Conservation (phyloP, 2,797 vertebrate genomes). For the Thamnophis elegans region DNA sequence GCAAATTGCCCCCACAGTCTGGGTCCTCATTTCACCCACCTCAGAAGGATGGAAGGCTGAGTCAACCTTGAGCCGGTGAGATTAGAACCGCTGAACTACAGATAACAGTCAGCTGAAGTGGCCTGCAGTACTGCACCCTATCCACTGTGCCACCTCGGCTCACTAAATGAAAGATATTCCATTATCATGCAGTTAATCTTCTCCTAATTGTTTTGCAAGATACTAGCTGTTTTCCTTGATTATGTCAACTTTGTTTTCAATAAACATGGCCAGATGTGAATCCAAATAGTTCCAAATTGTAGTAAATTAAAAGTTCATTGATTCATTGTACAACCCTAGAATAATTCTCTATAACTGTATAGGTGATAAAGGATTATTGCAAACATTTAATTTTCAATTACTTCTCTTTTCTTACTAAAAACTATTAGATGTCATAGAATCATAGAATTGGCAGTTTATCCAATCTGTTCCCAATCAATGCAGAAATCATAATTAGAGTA, state of each 20-base stretch:
- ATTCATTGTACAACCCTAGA: background rate
- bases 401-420: background rate
- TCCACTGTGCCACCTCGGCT: no score
- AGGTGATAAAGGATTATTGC: conserved; percentile 19
- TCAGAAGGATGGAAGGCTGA: no score
- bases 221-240: conserved; percentile 28
- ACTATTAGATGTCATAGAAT: background rate
- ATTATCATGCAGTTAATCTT: conserved; percentile 52
- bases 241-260: conserved; percentile 43
- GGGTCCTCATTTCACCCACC: no score
- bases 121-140: no score
- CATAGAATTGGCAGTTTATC: background rate
- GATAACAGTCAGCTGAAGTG: no score
- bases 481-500: background rate
- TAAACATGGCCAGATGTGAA: conserved; percentile 48
- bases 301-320: conserved; percentile 35
- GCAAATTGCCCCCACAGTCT: no score
- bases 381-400: conserved; percentile 23
- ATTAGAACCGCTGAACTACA: no score
- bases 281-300: conserved; percentile 44
- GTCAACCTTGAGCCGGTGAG: no score
- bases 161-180: conserved; percentile 22
- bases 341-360: conserved; percentile 14
- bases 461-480: background rate
- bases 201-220: conserved; percentile 52